Percentiles rank a stretch among this genome's conserved stretches.
Conservation (phyloP, 1,140 invertebrate species). For the Trichonephila clavipes region DNA sequence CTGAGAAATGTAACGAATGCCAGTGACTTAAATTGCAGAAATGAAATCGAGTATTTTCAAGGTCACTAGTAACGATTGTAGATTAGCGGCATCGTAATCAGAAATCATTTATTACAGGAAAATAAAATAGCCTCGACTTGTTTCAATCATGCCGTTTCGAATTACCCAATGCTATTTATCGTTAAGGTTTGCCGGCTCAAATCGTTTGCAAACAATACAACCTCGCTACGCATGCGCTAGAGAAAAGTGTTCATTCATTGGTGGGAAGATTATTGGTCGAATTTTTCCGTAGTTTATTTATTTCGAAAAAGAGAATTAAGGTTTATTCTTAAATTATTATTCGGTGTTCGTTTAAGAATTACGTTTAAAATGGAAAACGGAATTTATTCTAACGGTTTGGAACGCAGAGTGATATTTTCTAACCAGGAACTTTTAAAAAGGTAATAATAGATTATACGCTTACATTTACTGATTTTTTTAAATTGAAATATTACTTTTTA, state of each 20-base stretch:
- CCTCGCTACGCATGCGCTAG: background rate
- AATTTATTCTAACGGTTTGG: background rate
- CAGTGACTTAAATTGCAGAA: background rate
- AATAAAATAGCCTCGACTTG: background rate
- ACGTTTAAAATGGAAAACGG: slow-evolving; percentile 3
- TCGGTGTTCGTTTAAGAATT: background rate
- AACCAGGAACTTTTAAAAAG: slow-evolving; percentile 18
- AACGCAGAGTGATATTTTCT: background rate
- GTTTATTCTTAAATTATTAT: background rate
- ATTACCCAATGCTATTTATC: background rate
- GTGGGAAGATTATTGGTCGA: background rate
- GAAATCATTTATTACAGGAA: background rate
- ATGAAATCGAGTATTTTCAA: background rate
- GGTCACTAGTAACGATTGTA: background rate
- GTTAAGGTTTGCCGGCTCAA: background rate
- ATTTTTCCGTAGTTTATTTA: background rate
- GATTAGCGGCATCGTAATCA: background rate
- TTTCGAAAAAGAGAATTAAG: background rate
- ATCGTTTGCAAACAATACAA: background rate
- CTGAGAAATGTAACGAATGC: slow-evolving; percentile 6
- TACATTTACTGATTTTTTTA: background rate
- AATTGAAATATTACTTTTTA: no score
- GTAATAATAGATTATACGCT: background rate
- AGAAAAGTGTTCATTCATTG: background rate
- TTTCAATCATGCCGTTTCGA: slow-evolving; percentile 2